A percentile compares a stretch with the other conserved stretches of the same genome.
These are phyloP conservation scores for Pristis pectinata DNA, from an alignment of 2,797 vertebrate species.

Conservation along the genomic window DNA sequence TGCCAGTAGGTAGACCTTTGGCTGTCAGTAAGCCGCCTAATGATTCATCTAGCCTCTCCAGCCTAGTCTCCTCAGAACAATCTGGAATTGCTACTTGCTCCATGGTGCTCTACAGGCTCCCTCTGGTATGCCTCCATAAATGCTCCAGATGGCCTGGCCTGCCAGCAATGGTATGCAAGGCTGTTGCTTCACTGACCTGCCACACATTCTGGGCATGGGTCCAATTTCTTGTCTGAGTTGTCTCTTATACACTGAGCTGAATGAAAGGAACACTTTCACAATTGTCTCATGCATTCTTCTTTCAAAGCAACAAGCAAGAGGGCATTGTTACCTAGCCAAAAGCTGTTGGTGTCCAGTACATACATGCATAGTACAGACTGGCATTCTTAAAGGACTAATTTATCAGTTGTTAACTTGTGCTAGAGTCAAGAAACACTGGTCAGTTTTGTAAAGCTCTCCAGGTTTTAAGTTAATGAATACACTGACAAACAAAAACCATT, in stretches of 20 bases:
- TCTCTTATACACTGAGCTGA: background rate
- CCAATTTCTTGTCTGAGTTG: background rate
- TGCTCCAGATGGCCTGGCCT: background rate
- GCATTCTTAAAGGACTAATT: slow-evolving; percentile 15
- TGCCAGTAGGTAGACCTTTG: background rate
- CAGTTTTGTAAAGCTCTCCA: background rate
- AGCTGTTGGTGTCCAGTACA: background rate
- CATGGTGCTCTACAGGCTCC: background rate
- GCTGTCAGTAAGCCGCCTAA: too few relatives aligned
- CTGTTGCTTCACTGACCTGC: background rate
- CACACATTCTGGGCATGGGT: background rate
- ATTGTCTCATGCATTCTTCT: slow-evolving; percentile 23
- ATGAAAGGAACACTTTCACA: slow-evolving; percentile 12
- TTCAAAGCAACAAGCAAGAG: background rate
- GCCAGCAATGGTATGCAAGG: background rate
- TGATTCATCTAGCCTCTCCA: background rate
- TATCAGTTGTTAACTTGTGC: slow-evolving; percentile 4
- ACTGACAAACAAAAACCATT: background rate
- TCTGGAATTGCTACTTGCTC: background rate
- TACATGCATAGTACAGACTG: background rate
- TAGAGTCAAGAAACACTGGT: background rate
- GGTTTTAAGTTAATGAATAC: slow-evolving; percentile 19
- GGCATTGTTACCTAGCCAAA: slow-evolving; percentile 4
- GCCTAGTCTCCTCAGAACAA: background rate
- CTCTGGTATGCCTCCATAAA: background rate